Percentiles rank a stretch among this genome's conserved stretches.
phyloP scores from a whole-genome alignment of 2,888 invertebrate genomes.

The Lacanobia oleracea region DNA sequence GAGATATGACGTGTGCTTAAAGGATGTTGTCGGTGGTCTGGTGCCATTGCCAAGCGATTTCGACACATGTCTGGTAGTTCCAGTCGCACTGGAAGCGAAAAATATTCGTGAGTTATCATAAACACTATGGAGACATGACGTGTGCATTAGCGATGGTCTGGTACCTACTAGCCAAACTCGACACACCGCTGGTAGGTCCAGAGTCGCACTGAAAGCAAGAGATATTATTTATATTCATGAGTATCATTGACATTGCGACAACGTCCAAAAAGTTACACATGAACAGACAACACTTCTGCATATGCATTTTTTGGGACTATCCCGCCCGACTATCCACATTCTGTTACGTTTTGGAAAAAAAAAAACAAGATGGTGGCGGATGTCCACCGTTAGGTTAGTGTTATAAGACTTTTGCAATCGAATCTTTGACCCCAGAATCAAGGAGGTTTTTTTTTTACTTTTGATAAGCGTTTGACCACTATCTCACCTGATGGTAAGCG shows the following conservation, averaged over 20 bases:
- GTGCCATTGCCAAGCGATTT: slow-evolving; percentile 95
- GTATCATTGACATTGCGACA: background rate
- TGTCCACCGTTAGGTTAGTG: too few species aligned
- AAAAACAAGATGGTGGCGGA: too few species aligned
- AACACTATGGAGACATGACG: slow-evolving; percentile 73
- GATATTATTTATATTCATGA: background rate
- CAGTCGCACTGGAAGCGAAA: slow-evolving; percentile 92
- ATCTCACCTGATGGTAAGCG: too few species aligned
- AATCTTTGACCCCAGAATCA: too few species aligned
- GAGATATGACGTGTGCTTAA: slow-evolving; percentile 87
- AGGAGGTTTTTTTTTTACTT: too few species aligned
- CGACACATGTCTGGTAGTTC: slow-evolving; percentile 96
- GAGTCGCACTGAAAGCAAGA: slow-evolving; percentile 90
- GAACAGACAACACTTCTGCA: too few species aligned
- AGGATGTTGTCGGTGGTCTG: slow-evolving; percentile 93
- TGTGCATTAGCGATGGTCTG: slow-evolving; percentile 92
- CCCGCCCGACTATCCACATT: too few species aligned
- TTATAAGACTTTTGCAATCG: too few species aligned
- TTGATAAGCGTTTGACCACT: too few species aligned
- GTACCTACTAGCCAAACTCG: slow-evolving; percentile 88
- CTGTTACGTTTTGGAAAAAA: too few species aligned
- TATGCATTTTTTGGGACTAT: too few species aligned
- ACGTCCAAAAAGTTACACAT: too few species aligned
- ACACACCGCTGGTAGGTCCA: slow-evolving; percentile 97
- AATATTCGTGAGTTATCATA: background rate